Evolutionary conservation across 2,113 vertebrate species (phyloP).

Genomic region (Bos indicus): DNA sequence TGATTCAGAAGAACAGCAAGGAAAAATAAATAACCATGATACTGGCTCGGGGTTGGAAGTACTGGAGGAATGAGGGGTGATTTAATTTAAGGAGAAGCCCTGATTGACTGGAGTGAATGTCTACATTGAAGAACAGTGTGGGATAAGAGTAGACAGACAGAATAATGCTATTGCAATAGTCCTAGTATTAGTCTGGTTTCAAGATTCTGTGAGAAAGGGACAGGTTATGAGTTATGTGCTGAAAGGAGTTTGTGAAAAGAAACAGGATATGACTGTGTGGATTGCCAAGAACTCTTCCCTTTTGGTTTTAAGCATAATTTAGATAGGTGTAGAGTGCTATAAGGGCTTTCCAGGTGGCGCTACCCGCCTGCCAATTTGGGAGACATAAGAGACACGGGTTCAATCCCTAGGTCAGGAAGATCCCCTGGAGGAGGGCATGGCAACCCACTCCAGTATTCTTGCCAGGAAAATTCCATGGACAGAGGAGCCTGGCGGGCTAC

Average conservation of each 20-base stretch:
- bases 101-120: rapidly evolving
- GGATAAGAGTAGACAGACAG: background rate
- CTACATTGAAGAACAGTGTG: background rate
- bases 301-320: background rate
- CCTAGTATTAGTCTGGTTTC: background rate
- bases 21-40: background rate
- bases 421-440: background rate
- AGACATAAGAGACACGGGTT: rapidly evolving
- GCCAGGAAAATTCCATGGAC: background rate
- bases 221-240: rapidly evolving
- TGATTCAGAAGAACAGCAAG: background rate
- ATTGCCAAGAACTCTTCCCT: background rate
- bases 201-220: background rate
- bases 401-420: background rate
- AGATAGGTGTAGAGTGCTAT: background rate
- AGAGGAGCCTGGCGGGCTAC: background rate
- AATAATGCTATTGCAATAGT: rapidly evolving
- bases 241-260: background rate
- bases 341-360: background rate
- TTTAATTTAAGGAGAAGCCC: background rate
- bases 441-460: background rate
- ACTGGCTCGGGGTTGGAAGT: too few species aligned
- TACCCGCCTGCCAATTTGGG: background rate
- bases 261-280: background rate
- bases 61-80: too few species aligned